Percentiles rank a stretch among this genome's conserved stretches.
Conservation (phyloP, 1,140 invertebrate genomes). For the Patella vulgata region DNA sequence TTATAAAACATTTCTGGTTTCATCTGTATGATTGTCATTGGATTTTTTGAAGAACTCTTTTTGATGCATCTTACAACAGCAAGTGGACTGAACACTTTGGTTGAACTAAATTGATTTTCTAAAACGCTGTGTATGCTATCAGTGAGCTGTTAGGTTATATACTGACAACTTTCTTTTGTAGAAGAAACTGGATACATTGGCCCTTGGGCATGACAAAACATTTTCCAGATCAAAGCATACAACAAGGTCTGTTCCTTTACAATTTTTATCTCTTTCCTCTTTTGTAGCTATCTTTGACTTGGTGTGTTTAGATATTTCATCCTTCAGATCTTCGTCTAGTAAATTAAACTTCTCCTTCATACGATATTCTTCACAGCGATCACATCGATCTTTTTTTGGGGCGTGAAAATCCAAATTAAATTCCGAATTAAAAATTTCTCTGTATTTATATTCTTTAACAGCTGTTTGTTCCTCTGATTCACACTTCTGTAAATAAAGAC, state of each 20-base stretch:
- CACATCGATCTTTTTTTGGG: slow-evolving; percentile 11
- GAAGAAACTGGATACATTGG: slow-evolving; percentile 1
- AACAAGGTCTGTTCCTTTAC: neutral
- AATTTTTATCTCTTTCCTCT: neutral
- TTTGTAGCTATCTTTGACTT: neutral
- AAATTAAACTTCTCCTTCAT: neutral
- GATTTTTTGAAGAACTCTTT: too few relatives aligned
- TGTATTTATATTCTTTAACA: too few relatives aligned
- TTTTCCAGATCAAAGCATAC: slow-evolving; percentile 8
- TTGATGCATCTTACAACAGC: too few relatives aligned
- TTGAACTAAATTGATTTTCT: too few relatives aligned
- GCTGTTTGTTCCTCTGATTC: too few relatives aligned
- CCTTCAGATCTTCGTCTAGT: neutral
- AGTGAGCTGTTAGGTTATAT: slow-evolving; percentile 30
- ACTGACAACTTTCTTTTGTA: slow-evolving; percentile 20
- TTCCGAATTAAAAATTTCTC: slow-evolving; percentile 11
- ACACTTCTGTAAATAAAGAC: too few relatives aligned
- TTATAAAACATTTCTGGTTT: too few relatives aligned
- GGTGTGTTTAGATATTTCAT: neutral
- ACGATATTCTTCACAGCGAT: slow-evolving; percentile 2
- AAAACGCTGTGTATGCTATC: too few relatives aligned
- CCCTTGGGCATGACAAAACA: slow-evolving; percentile 7
- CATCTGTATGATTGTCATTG: too few relatives aligned
- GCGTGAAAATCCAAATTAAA: slow-evolving; percentile 12
- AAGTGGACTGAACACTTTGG: too few relatives aligned